Conservation (phyloP, 1,140 invertebrate species). For the Bilobella aurantiaca region DNA sequence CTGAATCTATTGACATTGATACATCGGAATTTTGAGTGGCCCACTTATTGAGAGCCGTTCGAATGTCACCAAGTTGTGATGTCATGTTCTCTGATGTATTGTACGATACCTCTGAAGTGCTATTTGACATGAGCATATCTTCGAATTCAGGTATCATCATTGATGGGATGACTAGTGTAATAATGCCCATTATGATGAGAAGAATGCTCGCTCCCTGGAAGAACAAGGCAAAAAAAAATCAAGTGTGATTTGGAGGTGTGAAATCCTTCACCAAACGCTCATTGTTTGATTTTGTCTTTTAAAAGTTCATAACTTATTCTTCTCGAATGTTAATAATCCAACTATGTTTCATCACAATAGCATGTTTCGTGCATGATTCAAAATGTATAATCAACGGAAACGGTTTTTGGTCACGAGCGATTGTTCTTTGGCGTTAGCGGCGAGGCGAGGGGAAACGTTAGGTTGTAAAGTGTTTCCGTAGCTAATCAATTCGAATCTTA, state of each 20-base stretch:
- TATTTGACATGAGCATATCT: background rate
- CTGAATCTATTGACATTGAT: constrained; percentile 10
- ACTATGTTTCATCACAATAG: background rate
- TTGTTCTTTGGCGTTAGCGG: background rate
- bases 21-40: background rate
- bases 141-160: background rate
- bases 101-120: background rate
- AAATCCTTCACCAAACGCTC: background rate
- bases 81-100: background rate
- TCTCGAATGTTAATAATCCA: background rate
- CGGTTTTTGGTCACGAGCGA: too few relatives aligned
- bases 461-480: too few relatives aligned
- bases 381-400: too few relatives aligned
- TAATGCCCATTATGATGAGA: constrained; percentile 23
- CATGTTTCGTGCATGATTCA: too few relatives aligned
- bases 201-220: constrained; percentile 26
- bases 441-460: background rate
- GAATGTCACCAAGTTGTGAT: background rate
- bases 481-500: too few relatives aligned
- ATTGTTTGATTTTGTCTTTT: background rate
- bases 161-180: constrained; percentile 30
- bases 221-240: background rate
- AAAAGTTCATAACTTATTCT: background rate
- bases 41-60: background rate
- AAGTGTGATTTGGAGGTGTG: too few relatives aligned